Percentiles rank a stretch among this genome's conserved stretches.
phyloP scores from a whole-genome alignment of 1,140 invertebrate species.

The Phenacoccus solenopsis region DNA sequence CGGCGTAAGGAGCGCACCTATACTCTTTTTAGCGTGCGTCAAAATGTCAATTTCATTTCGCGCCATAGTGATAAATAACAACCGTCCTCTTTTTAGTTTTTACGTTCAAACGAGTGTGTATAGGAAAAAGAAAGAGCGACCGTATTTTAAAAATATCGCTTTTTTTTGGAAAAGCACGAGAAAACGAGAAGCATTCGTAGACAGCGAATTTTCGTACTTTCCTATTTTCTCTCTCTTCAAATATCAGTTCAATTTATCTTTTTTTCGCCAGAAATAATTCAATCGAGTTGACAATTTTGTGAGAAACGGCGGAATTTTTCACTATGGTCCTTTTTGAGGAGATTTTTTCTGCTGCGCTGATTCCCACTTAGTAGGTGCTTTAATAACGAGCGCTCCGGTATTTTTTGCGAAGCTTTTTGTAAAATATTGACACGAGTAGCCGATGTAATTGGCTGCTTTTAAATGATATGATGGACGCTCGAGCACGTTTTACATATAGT shows the following conservation, averaged over 20 bases:
- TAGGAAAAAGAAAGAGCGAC: background rate
- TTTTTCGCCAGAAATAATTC: background rate
- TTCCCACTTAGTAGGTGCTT: background rate
- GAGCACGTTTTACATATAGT: too few species aligned
- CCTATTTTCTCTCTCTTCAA: slow-evolving; percentile 1
- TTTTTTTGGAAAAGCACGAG: too few species aligned
- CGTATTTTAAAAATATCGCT: background rate
- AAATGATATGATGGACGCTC: too few species aligned
- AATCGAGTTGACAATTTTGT: background rate
- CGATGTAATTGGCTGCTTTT: background rate
- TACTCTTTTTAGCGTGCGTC: background rate
- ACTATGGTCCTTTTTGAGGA: background rate
- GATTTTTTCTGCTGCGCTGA: background rate
- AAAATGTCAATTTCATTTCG: slow-evolving; percentile 3
- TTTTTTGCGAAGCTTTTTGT: background rate
- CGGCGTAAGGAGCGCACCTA: background rate
- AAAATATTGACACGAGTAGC: background rate
- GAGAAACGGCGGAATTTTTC: background rate
- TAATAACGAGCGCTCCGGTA: background rate
- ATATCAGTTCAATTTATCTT: background rate
- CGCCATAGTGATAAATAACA: background rate
- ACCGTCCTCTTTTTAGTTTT: background rate
- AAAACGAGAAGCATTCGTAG: background rate
- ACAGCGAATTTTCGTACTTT: background rate
- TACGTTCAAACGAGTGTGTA: background rate